Conservation (phyloP, 2,797 vertebrate genomes). For the Xiphophorus birchmanni region DNA sequence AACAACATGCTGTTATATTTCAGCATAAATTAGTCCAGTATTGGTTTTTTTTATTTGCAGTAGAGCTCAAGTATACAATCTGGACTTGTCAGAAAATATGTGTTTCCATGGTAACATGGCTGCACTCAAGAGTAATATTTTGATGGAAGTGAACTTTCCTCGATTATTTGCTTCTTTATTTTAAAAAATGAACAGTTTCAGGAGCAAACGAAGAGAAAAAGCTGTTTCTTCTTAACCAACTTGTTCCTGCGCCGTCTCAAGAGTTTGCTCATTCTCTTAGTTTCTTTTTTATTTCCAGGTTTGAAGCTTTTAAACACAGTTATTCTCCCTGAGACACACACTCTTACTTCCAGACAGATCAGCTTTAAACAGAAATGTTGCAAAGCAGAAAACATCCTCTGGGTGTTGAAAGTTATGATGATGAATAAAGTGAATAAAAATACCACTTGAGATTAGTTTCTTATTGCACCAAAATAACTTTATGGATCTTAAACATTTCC, state of each 20-base stretch:
- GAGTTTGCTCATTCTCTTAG: neutral
- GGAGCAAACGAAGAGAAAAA: neutral
- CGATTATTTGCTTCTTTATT: neutral
- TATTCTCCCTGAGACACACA: neutral
- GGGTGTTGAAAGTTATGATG: neutral
- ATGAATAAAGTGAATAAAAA: neutral
- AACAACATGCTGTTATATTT: neutral
- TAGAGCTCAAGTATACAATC: neutral
- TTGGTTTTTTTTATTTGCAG: neutral
- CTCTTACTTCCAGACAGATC: neutral
- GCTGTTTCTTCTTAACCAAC: neutral
- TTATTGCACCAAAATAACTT: neutral
- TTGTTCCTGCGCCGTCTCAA: neutral
- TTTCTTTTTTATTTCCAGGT: neutral
- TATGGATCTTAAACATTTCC: neutral
- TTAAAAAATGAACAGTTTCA: neutral
- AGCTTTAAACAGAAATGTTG: neutral
- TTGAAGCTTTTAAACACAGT: neutral
- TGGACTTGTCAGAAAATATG: neutral
- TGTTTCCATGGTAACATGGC: neutral
- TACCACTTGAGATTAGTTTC: neutral
- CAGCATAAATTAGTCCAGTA: neutral
- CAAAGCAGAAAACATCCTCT: neutral
- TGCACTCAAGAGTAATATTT: neutral
- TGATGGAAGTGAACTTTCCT: neutral